Base-by-base conservation (phyloP, 2,888 invertebrate genomes). In the Pantelozetes paolii region DNA sequence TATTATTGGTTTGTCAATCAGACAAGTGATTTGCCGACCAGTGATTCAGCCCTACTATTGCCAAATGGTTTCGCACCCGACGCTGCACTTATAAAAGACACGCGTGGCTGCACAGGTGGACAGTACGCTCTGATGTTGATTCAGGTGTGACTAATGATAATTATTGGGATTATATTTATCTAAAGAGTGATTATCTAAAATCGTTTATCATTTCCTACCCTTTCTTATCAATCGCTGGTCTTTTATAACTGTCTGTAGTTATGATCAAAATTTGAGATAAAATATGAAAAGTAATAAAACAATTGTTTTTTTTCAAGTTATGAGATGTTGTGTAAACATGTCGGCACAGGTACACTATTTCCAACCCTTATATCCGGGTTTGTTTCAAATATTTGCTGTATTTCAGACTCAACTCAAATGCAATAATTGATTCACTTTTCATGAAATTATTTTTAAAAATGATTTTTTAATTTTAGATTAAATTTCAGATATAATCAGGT, bases 1-100 rank as follows among this genome's bases (percentile, higher is more conserved):
- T 42, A 74, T 42, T 74, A 74, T 30, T 74, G 74, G 74, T 71
- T 74, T 42, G 26, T 71, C 36, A 74, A 74, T 30, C 30, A 62
- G 15, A 71, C 71, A 9, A 57, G n/a, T 30, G 71, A 74, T 45
- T n/a, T 45, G 20, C 74, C 74, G 15, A 64, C 20, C 36, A 36
- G 26, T 62, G 42, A 40, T 11, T 30, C 20, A 1, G 71, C 54
- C 1, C 8, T 9, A 1, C 26, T 54, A 71, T 40, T 74, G 50
- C 74, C 74, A n/a, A 59, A 45, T 15, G 70, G 40, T 13, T 74
- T 74, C 48, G 20, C 20, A 26, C 74, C 74, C 26, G 74, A 74
- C 28, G 71, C 40, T 6, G 70, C 74, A 23, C 28, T 74, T 8
- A 30, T 74, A 1, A 74, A 62, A n/a, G 71, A 74, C 23, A 74